Evolutionary conservation across 1,140 invertebrate species (phyloP), one percentile per base, ranked within the genome.

Genomic region (Polyergus mexicanus): DNA sequence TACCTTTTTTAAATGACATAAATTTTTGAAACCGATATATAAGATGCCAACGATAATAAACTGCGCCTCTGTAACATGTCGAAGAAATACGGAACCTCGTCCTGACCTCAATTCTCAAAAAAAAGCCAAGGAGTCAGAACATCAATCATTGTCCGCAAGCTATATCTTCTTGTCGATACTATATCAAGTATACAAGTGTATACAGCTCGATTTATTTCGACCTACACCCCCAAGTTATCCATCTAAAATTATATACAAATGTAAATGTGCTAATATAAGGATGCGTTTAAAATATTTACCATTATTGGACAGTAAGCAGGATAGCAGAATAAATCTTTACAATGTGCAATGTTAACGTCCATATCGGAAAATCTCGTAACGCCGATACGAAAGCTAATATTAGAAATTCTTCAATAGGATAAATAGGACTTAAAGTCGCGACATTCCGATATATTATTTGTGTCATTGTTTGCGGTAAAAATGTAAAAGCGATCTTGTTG

Each of bases 71-170:
- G 28, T 2, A 32, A 32, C 11, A 22, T 13, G 47, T 4, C 25
- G 25, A 38, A 41, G 35, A 8, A 22, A 41, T 7, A 38, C n/a
- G 10, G 8, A 51, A 51, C 47, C 47, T 4, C 13, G 16, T 41
- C 10, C 22, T 47, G 74, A 63, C 74, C 74, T 77, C 58, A 19
- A 77, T 77, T 63, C 58, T 25, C 25, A n/a, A 77, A 77, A 44
- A 47, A 47, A 77, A 77, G 38, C 38, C 35, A 16, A 19, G 16
- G 41, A 41, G 38, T 32, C 58, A 41, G 38, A 56, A n/a, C 58
- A 77, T 77, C 74, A 63, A 77, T 77, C 74, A 77, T 77, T 77
- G 74, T 77, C 74, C n/a, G 6, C 13, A n/a, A 19, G 16, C 58
- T 77, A 63, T 47, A 63, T 7, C 58, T 62, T 28, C 35, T 28